Evolutionary conservation across 1,140 invertebrate species (phyloP), one percentile per base, ranked within the genome.

Genomic region (Zaprionus ghesquierei): DNA sequence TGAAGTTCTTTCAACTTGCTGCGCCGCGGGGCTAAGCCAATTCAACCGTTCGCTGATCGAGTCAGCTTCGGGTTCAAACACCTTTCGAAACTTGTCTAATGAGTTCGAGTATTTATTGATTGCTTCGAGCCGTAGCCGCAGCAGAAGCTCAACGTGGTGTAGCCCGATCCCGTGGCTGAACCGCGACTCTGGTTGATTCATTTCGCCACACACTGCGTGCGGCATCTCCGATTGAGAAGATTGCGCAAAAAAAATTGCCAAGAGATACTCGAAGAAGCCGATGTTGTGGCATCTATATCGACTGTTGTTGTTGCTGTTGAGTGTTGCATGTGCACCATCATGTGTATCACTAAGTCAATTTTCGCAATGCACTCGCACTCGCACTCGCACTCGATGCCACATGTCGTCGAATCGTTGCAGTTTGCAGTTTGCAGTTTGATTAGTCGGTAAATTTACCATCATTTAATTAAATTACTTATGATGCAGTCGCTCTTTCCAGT

Each of bases 391-490:
- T 56, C 69, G n/a, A 15, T 35, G 33, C 33, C 33, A 35, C 33
- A 35, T 41, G 35, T 41, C 35, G 35, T 41, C 35, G 35, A 8
- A 38, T 38, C n/a, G 27, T 60, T n/a, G n/a, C n/a, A n/a, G 53
- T 61, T 75, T 55, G 75, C 27, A 12, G 64, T 50, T 69, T 15
- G 27, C 70, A 69, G 75, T 86, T 87, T 86, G 82, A 86, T 86
- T 81, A 87, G 79, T 65, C 79, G 81, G 79, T 87, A 87, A 86
- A 86, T 86, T 86, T 86, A 65, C 81, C 78, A 86, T 87, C 82
- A 56, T 86, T 86, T 86, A 87, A 86, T 86, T 79, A 86, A 87
- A 87, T 86, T 87, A 86, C 80, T 80, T 82, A 69, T 78, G 75
- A 69, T 70, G 73, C 55, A 69, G 74, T 65, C 64, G 29, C 41